Evolutionary conservation across 2,797 vertebrate genomes (phyloP), one percentile per base, ranked within the genome.

Genomic region (Miichthys miiuy): DNA sequence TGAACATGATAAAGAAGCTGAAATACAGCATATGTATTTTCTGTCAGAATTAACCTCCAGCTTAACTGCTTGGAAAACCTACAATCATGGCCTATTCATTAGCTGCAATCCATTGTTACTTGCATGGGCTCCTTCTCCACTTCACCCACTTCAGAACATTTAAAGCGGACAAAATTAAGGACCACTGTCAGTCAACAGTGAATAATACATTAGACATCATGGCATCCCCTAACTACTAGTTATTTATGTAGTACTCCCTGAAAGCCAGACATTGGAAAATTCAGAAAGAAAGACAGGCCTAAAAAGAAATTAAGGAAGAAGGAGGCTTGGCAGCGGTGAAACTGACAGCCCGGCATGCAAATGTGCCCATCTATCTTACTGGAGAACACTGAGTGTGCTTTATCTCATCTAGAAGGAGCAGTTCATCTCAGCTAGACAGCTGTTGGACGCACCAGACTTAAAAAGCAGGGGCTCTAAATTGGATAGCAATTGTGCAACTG

Each of bases 341-440:
- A 83, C 54, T 86, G 90, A 91, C 81, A 88, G 84, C 75, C 77
- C 60, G 62, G 80, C 80, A 92, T 89, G 89, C 86, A 92, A 92
- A 92, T 92, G 83, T 88, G 79, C 34, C 70, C 89, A 93, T 94
- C 89, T 74, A 89, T 94, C 92, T 93, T 89, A 68, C 61, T 65
- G 73, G 82, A 70, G 81, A 93, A 89, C 89, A 93, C 83, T 75
- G 85, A 90, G 78, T 87, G 91, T 79, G 85, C 83, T 87, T 90
- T 89, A 93, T 91, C 87, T 92, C 89, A 83, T 91, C 89, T 75
- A 73, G 83, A 77, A 77, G 81, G 81, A 87, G 90, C 88, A 73
- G 83, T 92, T 88, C 77, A 91, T 93, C 89, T 93, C 80, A 68
- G 81, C 64, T 20, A 78, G 90, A 93, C 87, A 84, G 84, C 58